These are phyloP conservation scores for Patella depressa DNA, from an alignment of 2,888 invertebrate species.

Conservation along the genomic window DNA sequence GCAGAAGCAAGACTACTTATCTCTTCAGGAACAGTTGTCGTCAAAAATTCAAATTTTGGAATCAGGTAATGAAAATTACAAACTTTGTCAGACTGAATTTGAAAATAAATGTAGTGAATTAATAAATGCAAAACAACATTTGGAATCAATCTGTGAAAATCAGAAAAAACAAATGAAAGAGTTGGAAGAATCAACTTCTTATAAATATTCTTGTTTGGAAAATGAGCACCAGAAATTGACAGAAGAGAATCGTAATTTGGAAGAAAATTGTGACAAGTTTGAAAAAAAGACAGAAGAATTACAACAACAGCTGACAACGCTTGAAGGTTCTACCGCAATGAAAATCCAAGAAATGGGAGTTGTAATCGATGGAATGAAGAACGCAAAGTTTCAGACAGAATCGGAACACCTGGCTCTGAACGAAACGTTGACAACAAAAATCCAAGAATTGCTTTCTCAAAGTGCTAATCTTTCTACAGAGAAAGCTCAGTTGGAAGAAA, in stretches of 20 bases:
- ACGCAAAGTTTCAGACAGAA: constrained; percentile 13
- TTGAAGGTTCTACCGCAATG: not conserved
- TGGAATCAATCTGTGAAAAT: constrained; percentile 23
- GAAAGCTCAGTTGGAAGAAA: constrained; percentile 8
- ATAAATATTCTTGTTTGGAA: too few relatives aligned
- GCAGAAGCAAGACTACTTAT: not conserved
- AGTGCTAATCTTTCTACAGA: constrained; percentile 14
- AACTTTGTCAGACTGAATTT: constrained; percentile 29
- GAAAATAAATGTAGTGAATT: constrained; percentile 19
- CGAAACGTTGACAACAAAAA: constrained; percentile 1
- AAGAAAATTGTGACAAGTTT: constrained; percentile 3
- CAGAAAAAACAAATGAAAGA: constrained; percentile 19
- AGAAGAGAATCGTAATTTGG: not conserved
- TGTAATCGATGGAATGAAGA: constrained; percentile 15
- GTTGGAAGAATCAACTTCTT: not conserved
- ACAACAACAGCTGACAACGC: not conserved
- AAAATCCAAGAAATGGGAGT: not conserved
- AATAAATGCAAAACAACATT: constrained; percentile 19
- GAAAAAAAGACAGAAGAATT: not conserved
- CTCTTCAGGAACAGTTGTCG: constrained; percentile 8
- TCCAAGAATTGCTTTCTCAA: constrained; percentile 4
- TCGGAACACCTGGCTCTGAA: constrained; percentile 11
- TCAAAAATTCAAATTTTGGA: not conserved
- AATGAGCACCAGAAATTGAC: too few relatives aligned
- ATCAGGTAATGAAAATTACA: not conserved